Percentiles rank a stretch among this genome's conserved stretches.
Conservation (phyloP, 37 sponge, comb jelly and placozoan species). For the Bolinopsis microptera region DNA sequence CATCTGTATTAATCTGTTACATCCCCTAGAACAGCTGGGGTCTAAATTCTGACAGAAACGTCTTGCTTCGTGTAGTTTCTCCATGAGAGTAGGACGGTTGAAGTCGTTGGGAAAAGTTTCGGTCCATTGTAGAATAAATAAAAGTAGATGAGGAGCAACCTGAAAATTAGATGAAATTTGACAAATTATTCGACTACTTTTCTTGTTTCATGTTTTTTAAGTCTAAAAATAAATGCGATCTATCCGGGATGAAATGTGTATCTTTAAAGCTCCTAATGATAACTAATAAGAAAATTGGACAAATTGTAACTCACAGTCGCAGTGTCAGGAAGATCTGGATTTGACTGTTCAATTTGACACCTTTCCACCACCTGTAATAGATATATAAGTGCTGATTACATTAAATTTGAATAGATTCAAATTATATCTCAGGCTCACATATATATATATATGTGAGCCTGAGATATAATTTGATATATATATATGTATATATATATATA, state of each 20-base stretch:
- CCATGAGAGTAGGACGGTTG: not conserved
- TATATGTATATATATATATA: too few relatives aligned
- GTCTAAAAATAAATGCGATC: too few relatives aligned
- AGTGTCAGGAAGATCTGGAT: conserved; percentile 38
- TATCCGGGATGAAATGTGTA: too few relatives aligned
- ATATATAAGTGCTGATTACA: not conserved
- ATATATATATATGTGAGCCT: too few relatives aligned
- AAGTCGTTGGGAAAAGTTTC: conserved; percentile 45
- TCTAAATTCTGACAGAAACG: conserved; percentile 26
- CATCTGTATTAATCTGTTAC: not conserved
- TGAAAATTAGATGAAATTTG: too few relatives aligned
- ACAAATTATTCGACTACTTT: too few relatives aligned
- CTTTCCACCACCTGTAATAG: conserved; percentile 15
- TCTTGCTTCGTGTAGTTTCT: conserved; percentile 34
- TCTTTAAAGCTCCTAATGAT: too few relatives aligned
- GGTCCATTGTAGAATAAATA: conserved; percentile 23
- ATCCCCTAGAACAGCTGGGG: not conserved
- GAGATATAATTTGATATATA: too few relatives aligned
- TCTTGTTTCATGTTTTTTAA: too few relatives aligned
- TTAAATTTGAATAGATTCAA: not conserved
- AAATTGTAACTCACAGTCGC: not conserved
- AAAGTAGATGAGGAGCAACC: conserved; percentile 9
- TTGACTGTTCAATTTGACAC: conserved; percentile 34
- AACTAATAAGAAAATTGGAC: too few relatives aligned
- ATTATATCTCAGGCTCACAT: too few relatives aligned